Evolutionary conservation across 2,888 invertebrate species (phyloP).

Genomic region (Drosophila aldrichi): DNA sequence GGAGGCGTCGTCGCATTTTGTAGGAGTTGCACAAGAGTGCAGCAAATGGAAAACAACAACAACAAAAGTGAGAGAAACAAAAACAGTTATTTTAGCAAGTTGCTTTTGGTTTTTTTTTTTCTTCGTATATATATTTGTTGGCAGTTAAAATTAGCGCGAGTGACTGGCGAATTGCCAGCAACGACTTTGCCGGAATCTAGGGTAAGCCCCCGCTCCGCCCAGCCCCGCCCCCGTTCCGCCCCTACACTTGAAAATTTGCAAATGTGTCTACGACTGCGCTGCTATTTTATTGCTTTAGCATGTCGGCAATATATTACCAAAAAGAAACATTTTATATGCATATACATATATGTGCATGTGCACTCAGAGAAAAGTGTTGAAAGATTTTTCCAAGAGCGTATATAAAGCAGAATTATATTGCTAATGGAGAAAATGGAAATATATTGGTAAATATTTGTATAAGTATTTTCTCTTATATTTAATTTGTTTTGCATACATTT

Average conservation of each 20-base stretch:
- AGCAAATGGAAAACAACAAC: slow-evolving; percentile 25
- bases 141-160: slow-evolving; percentile 60
- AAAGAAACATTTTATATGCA: slow-evolving; percentile 39
- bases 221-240: not conserved
- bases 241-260: slow-evolving; percentile 50
- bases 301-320: slow-evolving; percentile 71
- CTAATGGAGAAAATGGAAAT: not conserved
- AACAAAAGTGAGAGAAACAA: not conserved
- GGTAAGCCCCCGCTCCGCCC: slow-evolving; percentile 47
- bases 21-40: slow-evolving; percentile 55
- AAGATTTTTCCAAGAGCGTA: not conserved
- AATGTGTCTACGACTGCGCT: slow-evolving; percentile 68
- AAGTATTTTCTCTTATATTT: too few relatives aligned
- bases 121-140: slow-evolving; percentile 9
- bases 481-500: too few relatives aligned
- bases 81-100: slow-evolving; percentile 70
- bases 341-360: not conserved
- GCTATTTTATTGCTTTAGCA: slow-evolving; percentile 77
- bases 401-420: not conserved
- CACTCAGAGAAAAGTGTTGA: slow-evolving; percentile 11
- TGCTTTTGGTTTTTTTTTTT: slow-evolving; percentile 31
- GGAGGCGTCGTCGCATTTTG: slow-evolving; percentile 62
- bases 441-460: too few relatives aligned
- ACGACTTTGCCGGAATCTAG: slow-evolving; percentile 63
- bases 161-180: slow-evolving; percentile 71